Percentiles rank a stretch among this genome's conserved stretches.
Conservation (phyloP, 2,113 vertebrate species). For the Ceyx margarethae region DNA sequence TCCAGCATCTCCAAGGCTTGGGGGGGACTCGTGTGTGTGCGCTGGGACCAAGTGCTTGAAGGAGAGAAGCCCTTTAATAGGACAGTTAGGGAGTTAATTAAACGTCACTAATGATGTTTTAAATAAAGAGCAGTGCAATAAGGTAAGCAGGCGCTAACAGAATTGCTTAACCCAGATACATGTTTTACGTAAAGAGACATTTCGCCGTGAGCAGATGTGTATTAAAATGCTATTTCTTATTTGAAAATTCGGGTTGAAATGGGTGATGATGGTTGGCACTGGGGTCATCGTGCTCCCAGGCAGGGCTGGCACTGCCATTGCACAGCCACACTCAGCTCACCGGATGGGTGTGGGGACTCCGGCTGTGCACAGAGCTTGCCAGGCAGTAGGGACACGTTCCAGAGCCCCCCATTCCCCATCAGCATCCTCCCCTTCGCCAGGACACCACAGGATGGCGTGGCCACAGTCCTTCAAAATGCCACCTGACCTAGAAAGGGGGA, state of each 20-base stretch:
- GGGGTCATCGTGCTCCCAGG: fast-evolving
- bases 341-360: fast-evolving
- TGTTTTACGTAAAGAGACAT: not conserved
- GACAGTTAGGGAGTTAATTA: not conserved
- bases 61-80: not conserved
- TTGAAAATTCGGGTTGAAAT: not conserved
- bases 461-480: not conserved
- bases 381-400: not conserved
- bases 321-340: fast-evolving
- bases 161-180: not conserved
- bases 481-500: not conserved
- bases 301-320: not conserved
- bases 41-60: not conserved
- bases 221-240: not conserved
- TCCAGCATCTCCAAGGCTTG: fast-evolving
- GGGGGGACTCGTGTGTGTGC: fast-evolving
- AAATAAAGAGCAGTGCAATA: not conserved
- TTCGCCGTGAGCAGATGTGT: fast-evolving
- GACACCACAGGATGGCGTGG: fast-evolving
- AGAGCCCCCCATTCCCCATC: fast-evolving
- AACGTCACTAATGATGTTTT: not conserved
- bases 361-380: not conserved
- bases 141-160: not conserved
- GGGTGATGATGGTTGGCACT: not conserved
- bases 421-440: not conserved